Base-by-base conservation (phyloP, 2,888 invertebrate genomes). In the Drosophila stalkeri region DNA sequence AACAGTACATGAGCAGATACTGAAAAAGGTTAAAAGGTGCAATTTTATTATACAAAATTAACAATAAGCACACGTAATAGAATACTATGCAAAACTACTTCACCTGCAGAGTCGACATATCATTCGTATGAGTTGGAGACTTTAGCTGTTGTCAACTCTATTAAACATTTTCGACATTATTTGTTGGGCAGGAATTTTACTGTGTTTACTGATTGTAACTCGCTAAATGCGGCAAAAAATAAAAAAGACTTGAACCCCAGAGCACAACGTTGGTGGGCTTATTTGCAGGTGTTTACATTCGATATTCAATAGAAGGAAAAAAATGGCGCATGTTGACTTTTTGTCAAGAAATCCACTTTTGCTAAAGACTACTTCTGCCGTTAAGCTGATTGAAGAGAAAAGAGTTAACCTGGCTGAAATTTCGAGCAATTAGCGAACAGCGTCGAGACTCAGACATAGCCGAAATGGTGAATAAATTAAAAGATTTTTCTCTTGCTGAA, bases 181-280 rank as follows among this genome's bases (percentile, higher is more conserved):
- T 9, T 33, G 39, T 39, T 39, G 39, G 16, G 16, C 16, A 39
- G 6, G 16, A 39, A 16, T 16, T 16, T 39, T 39, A 8, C 11
- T 9, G 33, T 33, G 9, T 9, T 43, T 9, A 43, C 41, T 4
- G 41, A 43, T 43, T 43, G 41, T 9, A 43, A 43, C 5, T 43
- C 18, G 9, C 9, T 43, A 8, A 43, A 43, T 9, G 18, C 43
- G 4, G 18, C 43, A 11, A 43, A 18, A 11, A 18, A 43, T 43
- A 43, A 18, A 43, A 9, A 43, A 43, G 43, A 18, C 1, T 1
- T 43, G 9, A 3, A n/a, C 2, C 41, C 18, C 14, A 49, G n/a
- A n/a, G n/a, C n/a, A n/a, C n/a, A n/a, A n/a, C n/a, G n/a, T n/a
- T 49, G 49, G 31, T 49, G 49, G 11, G 16, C 47, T 27, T 27